These are phyloP conservation scores for Lasioglossum albipes DNA, from an alignment of 1,140 invertebrate species.

Conservation along the genomic window DNA sequence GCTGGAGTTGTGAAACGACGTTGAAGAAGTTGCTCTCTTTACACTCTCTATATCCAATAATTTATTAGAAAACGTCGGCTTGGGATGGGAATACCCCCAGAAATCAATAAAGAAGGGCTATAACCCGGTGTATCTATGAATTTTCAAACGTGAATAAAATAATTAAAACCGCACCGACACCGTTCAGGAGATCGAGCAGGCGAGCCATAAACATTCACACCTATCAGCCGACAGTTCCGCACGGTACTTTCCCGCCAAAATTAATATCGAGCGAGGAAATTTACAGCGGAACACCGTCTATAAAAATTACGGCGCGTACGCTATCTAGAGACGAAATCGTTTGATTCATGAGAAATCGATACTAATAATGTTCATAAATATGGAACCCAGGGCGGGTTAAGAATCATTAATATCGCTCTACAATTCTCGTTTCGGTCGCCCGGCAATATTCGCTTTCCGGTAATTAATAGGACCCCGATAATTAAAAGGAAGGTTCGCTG, in stretches of 20 bases:
- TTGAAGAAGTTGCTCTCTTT: too few relatives aligned
- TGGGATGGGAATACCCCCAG: too few relatives aligned
- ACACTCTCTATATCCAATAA: too few relatives aligned
- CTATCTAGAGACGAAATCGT: not conserved
- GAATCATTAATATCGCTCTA: conserved; percentile 36
- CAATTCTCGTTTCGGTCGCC: conserved; percentile 20
- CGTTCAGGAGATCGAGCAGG: not conserved
- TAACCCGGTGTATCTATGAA: too few relatives aligned
- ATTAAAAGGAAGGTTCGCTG: conserved; percentile 23
- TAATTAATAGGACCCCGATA: conserved; percentile 49
- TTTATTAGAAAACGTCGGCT: too few relatives aligned
- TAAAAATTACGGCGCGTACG: conserved; percentile 13
- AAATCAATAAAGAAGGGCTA: not conserved
- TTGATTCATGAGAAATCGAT: conserved; percentile 44
- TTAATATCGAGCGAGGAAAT: conserved; percentile 18
- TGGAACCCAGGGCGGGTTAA: conserved; percentile 14
- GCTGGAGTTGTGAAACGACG: too few relatives aligned
- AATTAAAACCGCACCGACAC: not conserved
- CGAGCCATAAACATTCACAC: conserved; percentile 20
- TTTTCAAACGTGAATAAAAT: not conserved
- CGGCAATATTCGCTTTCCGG: conserved; percentile 13
- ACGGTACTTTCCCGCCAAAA: not conserved
- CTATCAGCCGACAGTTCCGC: conserved; percentile 4
- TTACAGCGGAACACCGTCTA: not conserved
- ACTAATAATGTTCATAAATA: conserved; percentile 32